A percentile compares a stretch with the other conserved stretches of the same genome.
phyloP scores from a whole-genome alignment of 2,113 vertebrate species.

The Acrocephalus kingi region DNA sequence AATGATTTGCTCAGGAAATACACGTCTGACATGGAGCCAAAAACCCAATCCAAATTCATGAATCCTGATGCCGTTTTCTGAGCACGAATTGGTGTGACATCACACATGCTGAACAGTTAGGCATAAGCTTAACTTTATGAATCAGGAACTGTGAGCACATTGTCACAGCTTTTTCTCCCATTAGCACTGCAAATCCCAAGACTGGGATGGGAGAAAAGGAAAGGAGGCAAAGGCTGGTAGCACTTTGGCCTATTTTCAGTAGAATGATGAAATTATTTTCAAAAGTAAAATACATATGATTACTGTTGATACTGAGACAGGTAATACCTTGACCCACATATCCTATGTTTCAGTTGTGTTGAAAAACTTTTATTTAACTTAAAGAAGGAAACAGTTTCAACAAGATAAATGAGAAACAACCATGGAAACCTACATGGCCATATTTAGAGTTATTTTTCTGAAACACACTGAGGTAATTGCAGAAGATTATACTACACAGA shows the following conservation, averaged over 20 bases:
- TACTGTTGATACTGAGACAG: background rate
- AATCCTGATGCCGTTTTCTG: background rate
- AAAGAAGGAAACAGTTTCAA: background rate
- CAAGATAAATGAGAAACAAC: conserved; percentile 11
- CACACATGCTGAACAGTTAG: background rate
- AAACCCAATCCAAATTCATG: background rate
- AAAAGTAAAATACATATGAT: background rate
- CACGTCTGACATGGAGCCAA: background rate
- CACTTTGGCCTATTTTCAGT: background rate
- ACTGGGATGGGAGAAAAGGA: background rate
- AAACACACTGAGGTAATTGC: conserved; percentile 53
- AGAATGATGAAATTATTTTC: background rate
- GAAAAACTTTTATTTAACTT: background rate
- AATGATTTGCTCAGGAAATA: background rate
- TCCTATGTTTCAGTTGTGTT: background rate
- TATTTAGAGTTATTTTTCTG: conserved; percentile 43
- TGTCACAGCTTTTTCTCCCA: background rate
- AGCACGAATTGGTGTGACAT: background rate
- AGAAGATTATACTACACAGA: background rate
- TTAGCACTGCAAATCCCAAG: background rate
- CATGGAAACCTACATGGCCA: background rate
- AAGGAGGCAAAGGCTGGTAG: background rate
- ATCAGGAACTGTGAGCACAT: background rate
- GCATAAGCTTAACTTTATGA: background rate
- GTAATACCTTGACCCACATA: background rate